A percentile compares a stretch with the other conserved stretches of the same genome.
phyloP scores from a whole-genome alignment of 1,140 invertebrate species.

The Drosophila rufa region DNA sequence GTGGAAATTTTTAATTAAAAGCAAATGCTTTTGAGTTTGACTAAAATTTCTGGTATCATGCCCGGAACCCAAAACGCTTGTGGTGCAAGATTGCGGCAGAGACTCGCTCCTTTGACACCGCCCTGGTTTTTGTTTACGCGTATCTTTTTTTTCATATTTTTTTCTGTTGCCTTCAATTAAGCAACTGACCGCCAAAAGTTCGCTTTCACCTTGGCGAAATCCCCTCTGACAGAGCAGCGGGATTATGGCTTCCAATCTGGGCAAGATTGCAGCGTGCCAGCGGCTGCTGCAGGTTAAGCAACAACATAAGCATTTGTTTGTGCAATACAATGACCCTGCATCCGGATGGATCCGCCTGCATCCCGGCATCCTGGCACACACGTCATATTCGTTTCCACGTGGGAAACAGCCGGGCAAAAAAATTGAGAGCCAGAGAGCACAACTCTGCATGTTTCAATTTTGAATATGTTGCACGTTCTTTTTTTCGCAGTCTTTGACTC shows the following conservation, averaged over 20 bases:
- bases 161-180: constrained; percentile 63
- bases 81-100: constrained; percentile 37
- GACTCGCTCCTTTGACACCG: constrained; percentile 37
- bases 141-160: background rate
- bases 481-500: background rate
- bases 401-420: constrained; percentile 30
- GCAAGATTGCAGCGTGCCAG: constrained; percentile 43
- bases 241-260: constrained; percentile 54
- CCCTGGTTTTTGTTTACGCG: constrained; percentile 9
- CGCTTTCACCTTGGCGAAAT: constrained; percentile 51
- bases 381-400: constrained; percentile 14
- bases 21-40: constrained; percentile 76
- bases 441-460: constrained; percentile 69
- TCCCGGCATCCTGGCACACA: constrained; percentile 19
- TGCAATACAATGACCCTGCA: constrained; percentile 59
- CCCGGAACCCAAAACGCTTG: constrained; percentile 32
- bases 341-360: background rate
- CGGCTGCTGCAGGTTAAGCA: constrained; percentile 39
- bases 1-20: constrained; percentile 82
- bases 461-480: constrained; percentile 59
- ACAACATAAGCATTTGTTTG: constrained; percentile 77
- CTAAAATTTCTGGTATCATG: constrained; percentile 43
- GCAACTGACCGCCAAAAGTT: constrained; percentile 78
- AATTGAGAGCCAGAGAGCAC: constrained; percentile 13
- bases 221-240: constrained; percentile 1